Base-by-base conservation (phyloP, 2,888 invertebrate species). In the Sinopyrophorus schimmeli region DNA sequence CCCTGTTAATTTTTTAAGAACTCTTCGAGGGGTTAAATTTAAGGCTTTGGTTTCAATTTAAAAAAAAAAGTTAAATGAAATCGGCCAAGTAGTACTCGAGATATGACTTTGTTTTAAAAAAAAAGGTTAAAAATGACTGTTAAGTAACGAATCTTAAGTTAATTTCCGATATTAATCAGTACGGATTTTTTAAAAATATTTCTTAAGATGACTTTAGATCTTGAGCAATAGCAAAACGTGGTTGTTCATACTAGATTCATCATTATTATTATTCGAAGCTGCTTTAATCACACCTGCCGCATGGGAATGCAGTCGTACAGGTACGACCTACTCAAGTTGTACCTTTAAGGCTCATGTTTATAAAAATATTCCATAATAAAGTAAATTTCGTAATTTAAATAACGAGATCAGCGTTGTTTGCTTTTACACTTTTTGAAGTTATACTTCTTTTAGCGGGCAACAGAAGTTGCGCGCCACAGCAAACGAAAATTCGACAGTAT, bases 261-360 rank as follows among this genome's bases (percentile, higher is more conserved):
- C 11, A 14, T 7, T 7, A 6, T 10, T 27, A 27, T 9, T 41
- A 23, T 43, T 27, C 6, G 10, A 32, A 35, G 28, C 37, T 26
- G 12, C 44, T 17, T 28, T n/a, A 28, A 37, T 44, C 28, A 30
- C 44, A 44, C 44, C 44, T 44, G 44, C 44, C 37, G 28, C 12
- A 30, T 7, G 37, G 35, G 44, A 44, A 44, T 44, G 44, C 44
- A 37, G 44, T 44, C 37, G 14, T 24, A 16, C 35, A 15, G 15
- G 35, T 35, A 12, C 35, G 14, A 14, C 35, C 35, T 35, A 24
- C 35, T 35, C 35, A 3, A 24, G 21, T 24, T 23, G 14, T 24
- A 9, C 35, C 7, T 12, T 4, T 3, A n/a, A 12, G 9, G 10
- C 16, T 1, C 16, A 7, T 17, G 30, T 17, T 17, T 20, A 20